Conservation (phyloP, 2,888 invertebrate genomes). For the Folsomia manolachei region DNA sequence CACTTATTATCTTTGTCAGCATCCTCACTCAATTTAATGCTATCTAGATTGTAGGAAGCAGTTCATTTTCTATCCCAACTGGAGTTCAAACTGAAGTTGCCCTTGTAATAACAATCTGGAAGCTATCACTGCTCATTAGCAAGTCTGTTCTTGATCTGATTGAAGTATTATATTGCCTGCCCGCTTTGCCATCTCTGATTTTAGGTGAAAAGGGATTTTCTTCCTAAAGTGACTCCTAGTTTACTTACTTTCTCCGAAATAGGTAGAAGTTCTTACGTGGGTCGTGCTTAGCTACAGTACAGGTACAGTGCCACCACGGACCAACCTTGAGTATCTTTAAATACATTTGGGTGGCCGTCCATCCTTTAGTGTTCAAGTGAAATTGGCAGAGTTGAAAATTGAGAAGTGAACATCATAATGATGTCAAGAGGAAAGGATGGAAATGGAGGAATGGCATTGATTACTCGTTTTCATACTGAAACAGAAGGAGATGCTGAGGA, state of each 20-base stretch:
- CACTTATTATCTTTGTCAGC: conserved; percentile 18
- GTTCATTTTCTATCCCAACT: neutral
- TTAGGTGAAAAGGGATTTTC: too few relatives aligned
- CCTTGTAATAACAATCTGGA: neutral
- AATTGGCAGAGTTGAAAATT: conserved; percentile 3
- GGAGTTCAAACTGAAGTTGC: conserved; percentile 4
- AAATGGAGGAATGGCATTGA: neutral
- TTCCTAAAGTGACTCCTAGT: neutral
- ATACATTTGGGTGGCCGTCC: too few relatives aligned
- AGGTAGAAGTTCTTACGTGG: too few relatives aligned
- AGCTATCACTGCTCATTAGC: neutral
- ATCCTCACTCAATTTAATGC: neutral
- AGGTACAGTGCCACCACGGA: too few relatives aligned
- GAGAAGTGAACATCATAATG: neutral
- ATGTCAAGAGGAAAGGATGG: neutral
- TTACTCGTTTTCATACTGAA: neutral
- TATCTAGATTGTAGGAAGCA: neutral
- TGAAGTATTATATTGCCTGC: neutral
- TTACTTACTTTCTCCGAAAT: too few relatives aligned
- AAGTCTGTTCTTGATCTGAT: neutral
- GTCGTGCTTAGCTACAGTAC: too few relatives aligned
- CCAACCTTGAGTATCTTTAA: too few relatives aligned
- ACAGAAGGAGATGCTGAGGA: neutral
- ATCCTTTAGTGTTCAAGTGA: neutral
- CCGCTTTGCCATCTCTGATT: neutral